These are phyloP conservation scores for Rhea americana DNA, from an alignment of 2,113 vertebrate genomes.

Conservation along the genomic window DNA sequence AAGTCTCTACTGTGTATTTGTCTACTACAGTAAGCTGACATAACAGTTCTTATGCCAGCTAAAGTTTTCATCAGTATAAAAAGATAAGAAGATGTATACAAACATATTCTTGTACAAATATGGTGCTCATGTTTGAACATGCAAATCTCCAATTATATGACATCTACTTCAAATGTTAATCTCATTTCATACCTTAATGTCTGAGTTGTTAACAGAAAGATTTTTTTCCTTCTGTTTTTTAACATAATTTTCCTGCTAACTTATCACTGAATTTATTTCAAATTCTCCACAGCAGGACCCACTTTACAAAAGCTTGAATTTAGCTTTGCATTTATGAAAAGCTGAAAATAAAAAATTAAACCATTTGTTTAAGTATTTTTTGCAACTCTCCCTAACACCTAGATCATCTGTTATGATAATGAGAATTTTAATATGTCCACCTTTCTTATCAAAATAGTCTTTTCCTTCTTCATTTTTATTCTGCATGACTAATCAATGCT, in stretches of 20 bases:
- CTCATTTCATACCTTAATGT: neutral
- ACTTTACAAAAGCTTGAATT: too few species aligned
- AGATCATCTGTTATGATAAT: neutral
- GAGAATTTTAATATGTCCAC: neutral
- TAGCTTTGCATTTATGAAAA: neutral
- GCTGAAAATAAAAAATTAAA: neutral
- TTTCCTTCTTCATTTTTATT: neutral
- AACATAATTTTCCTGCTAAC: neutral
- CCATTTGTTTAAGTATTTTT: neutral
- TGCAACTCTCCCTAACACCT: neutral
- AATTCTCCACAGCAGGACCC: neutral
- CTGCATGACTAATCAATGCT: neutral
- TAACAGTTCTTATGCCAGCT: neutral
- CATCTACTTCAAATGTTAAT: neutral
- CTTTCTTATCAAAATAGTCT: neutral
- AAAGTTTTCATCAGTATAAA: accelerated
- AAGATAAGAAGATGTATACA: neutral
- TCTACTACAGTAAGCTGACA: neutral
- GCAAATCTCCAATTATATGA: neutral
- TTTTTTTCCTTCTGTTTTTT: neutral
- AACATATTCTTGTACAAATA: neutral
- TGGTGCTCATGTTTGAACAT: neutral
- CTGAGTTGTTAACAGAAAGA: neutral
- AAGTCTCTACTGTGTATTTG: neutral
- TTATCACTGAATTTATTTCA: neutral